Conservation (phyloP, 2,888 invertebrate genomes). For the Diarsia dahlii region DNA sequence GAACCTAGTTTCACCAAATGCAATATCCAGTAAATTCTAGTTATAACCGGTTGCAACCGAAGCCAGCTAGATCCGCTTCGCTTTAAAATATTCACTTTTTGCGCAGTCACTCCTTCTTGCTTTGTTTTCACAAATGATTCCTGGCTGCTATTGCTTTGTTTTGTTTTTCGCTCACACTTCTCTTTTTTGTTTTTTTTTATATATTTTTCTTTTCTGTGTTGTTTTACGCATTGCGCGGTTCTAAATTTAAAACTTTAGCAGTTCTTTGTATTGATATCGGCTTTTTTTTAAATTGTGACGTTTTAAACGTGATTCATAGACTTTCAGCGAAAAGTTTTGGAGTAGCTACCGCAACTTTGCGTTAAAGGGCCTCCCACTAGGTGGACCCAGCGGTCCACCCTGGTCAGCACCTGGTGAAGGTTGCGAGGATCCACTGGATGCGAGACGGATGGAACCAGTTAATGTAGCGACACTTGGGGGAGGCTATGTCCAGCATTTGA, state of each 20-base stretch:
- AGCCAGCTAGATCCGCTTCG: constrained; percentile 12
- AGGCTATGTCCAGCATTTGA: too few relatives aligned
- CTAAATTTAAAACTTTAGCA: not conserved
- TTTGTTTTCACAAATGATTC: constrained; percentile 56
- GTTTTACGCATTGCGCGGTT: not conserved
- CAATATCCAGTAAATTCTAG: constrained; percentile 43
- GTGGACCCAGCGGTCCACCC: too few relatives aligned
- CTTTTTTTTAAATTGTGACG: not conserved
- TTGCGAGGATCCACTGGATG: too few relatives aligned
- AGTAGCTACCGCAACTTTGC: too few relatives aligned
- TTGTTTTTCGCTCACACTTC: constrained; percentile 31
- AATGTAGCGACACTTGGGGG: too few relatives aligned
- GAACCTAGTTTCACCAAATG: constrained; percentile 9
- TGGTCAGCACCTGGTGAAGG: too few relatives aligned
- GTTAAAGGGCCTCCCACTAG: too few relatives aligned
- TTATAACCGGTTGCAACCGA: constrained; percentile 30
- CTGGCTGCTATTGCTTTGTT: constrained; percentile 30
- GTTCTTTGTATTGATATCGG: too few relatives aligned
- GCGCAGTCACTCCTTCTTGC: constrained; percentile 13
- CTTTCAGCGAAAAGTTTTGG: not conserved
- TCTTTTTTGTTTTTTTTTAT: not conserved
- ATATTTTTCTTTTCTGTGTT: not conserved
- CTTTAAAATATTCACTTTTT: constrained; percentile 53
- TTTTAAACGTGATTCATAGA: not conserved
- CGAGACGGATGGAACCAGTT: too few relatives aligned